Evolutionary conservation across 2,797 vertebrate species (phyloP), one percentile per base, ranked within the genome.

Genomic region (Tadarida brasiliensis): DNA sequence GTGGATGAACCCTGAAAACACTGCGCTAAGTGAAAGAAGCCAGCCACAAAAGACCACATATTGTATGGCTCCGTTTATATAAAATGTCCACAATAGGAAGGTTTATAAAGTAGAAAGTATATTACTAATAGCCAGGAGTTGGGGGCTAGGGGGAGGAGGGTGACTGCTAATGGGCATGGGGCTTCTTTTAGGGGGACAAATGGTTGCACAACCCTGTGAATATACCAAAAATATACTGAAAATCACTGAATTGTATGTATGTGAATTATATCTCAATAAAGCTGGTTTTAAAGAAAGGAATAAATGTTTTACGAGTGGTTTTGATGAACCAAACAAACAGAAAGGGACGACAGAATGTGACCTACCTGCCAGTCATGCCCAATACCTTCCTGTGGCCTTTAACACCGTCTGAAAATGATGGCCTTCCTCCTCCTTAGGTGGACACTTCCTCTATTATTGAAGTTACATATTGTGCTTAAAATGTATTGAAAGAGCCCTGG

Each of bases 241-340:
- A 63, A 84, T 56, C 61, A 49, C 20, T 68, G 71, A 85, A n/a
- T 26, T 73, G 19, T 76, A 56, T n/a, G 20, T n/a, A 5, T 59
- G 54, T 89, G 67, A 89, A 95, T 91, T 95, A 90, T 33, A 78
- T 91, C 65, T 96, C 6, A 1, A 74, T 65, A 84, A 95, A 95
- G 71, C 67, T 16, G 9, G 56, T 94, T 96, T 90, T 95, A 63
- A 24, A 44, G 92, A 71, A 94, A 92, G 63, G 35, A 90, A 59
- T 77, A 71, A 90, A 80, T 70, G 65, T 70, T 88, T 94, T 81
- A 59, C 11, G 49, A 84, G 86, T 78, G 61, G 85, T 84, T 82
- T 84, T 77, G 73, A 59, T 92, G 85, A 92, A 84, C 70, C 65
- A 90, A 92, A 67, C 51, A 78, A 68, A 84, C 35, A 93, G 94